Evolutionary conservation across 2,888 invertebrate genomes (phyloP), one percentile per base, ranked within the genome.

Genomic region (Metellina segmentata): DNA sequence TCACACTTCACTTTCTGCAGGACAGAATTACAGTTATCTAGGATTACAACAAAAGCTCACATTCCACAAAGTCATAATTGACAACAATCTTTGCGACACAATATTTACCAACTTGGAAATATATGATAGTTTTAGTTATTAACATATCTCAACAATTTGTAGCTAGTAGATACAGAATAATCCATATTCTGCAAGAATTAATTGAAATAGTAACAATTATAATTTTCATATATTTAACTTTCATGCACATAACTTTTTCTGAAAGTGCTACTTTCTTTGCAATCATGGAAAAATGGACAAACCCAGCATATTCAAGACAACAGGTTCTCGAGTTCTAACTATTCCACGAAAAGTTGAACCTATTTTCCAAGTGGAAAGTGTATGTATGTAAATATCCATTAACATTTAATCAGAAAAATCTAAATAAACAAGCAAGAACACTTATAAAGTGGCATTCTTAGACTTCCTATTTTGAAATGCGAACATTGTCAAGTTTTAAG

Each of bases 11-110:
- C 6, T 61, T 61, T 16, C 61, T 61, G 61, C 61, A 61, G 16
- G 61, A 61, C 16, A 61, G 51, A 78, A 51, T 19, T 48, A 9
- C 34, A 20, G 4, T 75, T 75, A 11, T 75, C 48, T 49, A 75
- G 72, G 9, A 52, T 75, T n/a, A 75, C 74, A 85, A 85, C 74
- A 53, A 85, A 85, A 85, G 85, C 85, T 85, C 85, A 34, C 52
- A 61, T 53, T 61, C 81, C 82, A 72, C 72, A 82, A 51, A 34
- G 34, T 79, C 20, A 34, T 53, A 48, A 34, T 34, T 75, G 34
- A 53, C 61, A 74, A 85, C 34, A 75, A 75, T 16, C 53, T 74
- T 61, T 48, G 20, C 52, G 52, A 19, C n/a, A n/a, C 11, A 78
- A n/a, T 78, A 72, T 52, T 7, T 52, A 49, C 71, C 52, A 75